Evolutionary conservation across 2,888 invertebrate genomes (phyloP).

Genomic region (Drosophila silvestris): DNA sequence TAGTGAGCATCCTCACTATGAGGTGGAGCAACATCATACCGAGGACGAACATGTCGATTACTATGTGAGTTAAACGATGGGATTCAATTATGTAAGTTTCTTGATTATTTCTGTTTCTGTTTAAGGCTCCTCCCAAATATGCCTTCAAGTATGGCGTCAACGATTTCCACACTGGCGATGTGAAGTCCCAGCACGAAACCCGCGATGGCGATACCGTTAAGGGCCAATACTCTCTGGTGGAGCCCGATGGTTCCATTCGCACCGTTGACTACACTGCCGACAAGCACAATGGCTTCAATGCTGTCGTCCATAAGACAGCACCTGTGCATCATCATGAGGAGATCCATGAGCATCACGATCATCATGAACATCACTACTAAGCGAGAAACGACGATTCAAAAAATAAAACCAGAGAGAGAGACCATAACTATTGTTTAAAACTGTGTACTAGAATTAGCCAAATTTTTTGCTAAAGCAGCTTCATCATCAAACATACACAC

Average conservation of each 20-base stretch:
- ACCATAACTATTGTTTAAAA: slow-evolving; percentile 54
- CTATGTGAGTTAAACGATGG: slow-evolving; percentile 86
- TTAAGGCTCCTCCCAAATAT: slow-evolving; percentile 88
- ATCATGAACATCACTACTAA: slow-evolving; percentile 74
- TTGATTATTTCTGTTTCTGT: slow-evolving; percentile 1
- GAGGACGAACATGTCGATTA: slow-evolving; percentile 88
- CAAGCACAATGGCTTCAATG: slow-evolving; percentile 85
- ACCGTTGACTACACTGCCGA: slow-evolving; percentile 86
- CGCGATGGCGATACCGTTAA: slow-evolving; percentile 89
- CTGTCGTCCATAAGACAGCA: slow-evolving; percentile 85
- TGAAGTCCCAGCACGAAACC: slow-evolving; percentile 89
- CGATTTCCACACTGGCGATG: slow-evolving; percentile 87
- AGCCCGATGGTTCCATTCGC: slow-evolving; percentile 91
- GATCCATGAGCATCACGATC: slow-evolving; percentile 67
- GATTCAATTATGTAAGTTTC: neutral
- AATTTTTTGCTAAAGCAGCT: slow-evolving; percentile 63
- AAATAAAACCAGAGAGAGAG: slow-evolving; percentile 25
- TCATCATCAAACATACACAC: slow-evolving; percentile 39
- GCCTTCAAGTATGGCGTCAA: slow-evolving; percentile 87
- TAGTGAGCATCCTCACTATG: slow-evolving; percentile 84
- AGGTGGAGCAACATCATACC: slow-evolving; percentile 68
- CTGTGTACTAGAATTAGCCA: slow-evolving; percentile 73
- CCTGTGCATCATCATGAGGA: slow-evolving; percentile 84
- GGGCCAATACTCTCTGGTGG: slow-evolving; percentile 89
- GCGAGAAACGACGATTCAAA: slow-evolving; percentile 7